A percentile compares a stretch with the other conserved stretches of the same genome.
These are phyloP conservation scores for Pangasius djambal DNA, from an alignment of 2,797 vertebrate genomes.

Conservation along the genomic window DNA sequence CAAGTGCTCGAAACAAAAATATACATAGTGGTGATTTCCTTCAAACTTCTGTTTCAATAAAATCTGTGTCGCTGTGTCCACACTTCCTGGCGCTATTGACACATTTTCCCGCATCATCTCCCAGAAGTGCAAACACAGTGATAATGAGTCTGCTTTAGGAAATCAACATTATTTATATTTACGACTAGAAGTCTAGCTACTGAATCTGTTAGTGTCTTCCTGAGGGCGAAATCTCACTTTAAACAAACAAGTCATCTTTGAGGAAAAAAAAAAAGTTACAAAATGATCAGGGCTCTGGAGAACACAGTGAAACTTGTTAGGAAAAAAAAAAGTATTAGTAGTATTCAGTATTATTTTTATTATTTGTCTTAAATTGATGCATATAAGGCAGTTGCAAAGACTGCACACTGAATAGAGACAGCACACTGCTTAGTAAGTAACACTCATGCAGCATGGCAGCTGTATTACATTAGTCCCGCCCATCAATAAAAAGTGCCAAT, in stretches of 20 bases:
- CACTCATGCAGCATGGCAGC: neutral
- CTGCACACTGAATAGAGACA: neutral
- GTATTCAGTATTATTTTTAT: neutral
- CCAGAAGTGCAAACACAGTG: neutral
- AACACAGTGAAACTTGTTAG: neutral
- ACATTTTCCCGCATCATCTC: neutral
- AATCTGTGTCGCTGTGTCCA: neutral
- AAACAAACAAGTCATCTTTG: neutral
- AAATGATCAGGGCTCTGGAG: neutral
- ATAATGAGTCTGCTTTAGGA: conserved; percentile 8
- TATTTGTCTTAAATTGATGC: neutral
- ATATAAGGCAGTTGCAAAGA: neutral
- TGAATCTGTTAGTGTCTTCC: neutral
- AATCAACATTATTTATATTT: conserved; percentile 9
- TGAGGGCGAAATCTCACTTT: conserved; percentile 6
- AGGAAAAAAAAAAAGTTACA: neutral
- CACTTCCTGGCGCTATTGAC: neutral
- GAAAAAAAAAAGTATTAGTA: neutral
- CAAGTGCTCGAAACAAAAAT: neutral
- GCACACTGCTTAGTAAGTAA: neutral
- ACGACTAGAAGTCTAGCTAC: neutral
- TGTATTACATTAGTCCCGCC: neutral
- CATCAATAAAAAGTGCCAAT: neutral
- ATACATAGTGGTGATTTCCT: neutral
- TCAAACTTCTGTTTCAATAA: neutral